Evolutionary conservation across 2,888 invertebrate genomes (phyloP), one percentile per base, ranked within the genome.

Genomic region (Adela reaumurella): DNA sequence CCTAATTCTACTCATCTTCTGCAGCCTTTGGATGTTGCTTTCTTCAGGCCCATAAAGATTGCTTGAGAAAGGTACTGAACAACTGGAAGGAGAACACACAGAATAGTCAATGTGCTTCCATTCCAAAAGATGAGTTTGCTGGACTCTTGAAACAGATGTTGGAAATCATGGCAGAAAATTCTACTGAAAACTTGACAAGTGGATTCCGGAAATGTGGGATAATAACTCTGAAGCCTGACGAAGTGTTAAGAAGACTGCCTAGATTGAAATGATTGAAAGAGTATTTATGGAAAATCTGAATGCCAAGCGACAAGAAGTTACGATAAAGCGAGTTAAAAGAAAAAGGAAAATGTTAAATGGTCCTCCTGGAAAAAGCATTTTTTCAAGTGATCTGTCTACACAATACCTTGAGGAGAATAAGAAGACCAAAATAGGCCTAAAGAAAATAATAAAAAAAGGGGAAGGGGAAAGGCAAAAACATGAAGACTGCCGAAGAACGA

Each of bases 11-110:
- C 61, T 5, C 60, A 59, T 44, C 46, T 59, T 11, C 51, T 53
- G 2, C 61, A 63, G 48, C 60, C 60, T 5, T 54, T 63, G 18
- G 62, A 61, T 51, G 59, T 61, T 6, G 55, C 59, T 17, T 57
- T 56, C 45, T 62, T 61, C 50, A 47, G 50, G 6, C 58, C 61
- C 17, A 48, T 62, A 51, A 61, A 62, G 54, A 51, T 46, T 20
- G 51, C 47, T 28, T 60, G 61, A 28, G 58, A 29, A 45, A 50
- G 29, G 49, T 55, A 17, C 35, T 57, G 17, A 50, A 41, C 14
- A 50, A 54, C 16, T 56, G 56, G 56, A 55, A 58, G 49, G 42
- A 50, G 45, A 51, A 49, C 50, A 50, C 47, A 46, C 46, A 51
- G 49, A 50, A 51, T 45, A 51, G 49, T 44, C 51, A 50, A 47